Percentiles rank a stretch among this genome's conserved stretches.
These are phyloP conservation scores for Peribatodes rhomboidaria DNA, from an alignment of 2,888 invertebrate genomes.

Conservation along the genomic window DNA sequence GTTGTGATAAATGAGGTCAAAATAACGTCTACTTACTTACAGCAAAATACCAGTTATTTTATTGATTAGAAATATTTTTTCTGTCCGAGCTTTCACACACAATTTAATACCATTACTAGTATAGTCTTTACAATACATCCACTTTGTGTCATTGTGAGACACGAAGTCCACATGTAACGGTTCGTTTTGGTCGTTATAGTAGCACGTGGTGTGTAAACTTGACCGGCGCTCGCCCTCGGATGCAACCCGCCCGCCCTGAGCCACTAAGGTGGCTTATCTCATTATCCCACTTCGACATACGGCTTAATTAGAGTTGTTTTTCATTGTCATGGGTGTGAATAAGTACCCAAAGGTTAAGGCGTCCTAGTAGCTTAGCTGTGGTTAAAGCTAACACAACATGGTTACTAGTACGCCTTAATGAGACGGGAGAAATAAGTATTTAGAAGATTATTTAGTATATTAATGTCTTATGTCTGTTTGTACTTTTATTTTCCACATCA, in stretches of 20 bases:
- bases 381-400: no score
- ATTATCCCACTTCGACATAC: slow-evolving; percentile 37
- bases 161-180: slow-evolving; percentile 1
- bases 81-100: not conserved
- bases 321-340: slow-evolving; percentile 7
- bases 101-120: not conserved
- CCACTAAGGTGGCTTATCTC: slow-evolving; percentile 38
- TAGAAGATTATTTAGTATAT: no score
- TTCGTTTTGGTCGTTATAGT: slow-evolving; percentile 22
- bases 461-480: no score
- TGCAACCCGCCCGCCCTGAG: slow-evolving; percentile 33
- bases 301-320: slow-evolving; percentile 24
- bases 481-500: no score
- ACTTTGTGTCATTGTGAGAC: not conserved
- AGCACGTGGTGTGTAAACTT: slow-evolving; percentile 59
- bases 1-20: slow-evolving; percentile 2
- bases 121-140: not conserved
- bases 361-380: not conserved
- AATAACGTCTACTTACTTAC: not conserved
- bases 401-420: no score
- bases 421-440: not conserved
- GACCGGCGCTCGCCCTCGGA: slow-evolving; percentile 54
- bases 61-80: not conserved
- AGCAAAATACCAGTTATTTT: not conserved
- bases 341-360: not conserved